Percentiles rank a stretch among this genome's conserved stretches.
Evolutionary conservation across 2,888 invertebrate species (phyloP).

Genomic region (Trisateles emortualis): DNA sequence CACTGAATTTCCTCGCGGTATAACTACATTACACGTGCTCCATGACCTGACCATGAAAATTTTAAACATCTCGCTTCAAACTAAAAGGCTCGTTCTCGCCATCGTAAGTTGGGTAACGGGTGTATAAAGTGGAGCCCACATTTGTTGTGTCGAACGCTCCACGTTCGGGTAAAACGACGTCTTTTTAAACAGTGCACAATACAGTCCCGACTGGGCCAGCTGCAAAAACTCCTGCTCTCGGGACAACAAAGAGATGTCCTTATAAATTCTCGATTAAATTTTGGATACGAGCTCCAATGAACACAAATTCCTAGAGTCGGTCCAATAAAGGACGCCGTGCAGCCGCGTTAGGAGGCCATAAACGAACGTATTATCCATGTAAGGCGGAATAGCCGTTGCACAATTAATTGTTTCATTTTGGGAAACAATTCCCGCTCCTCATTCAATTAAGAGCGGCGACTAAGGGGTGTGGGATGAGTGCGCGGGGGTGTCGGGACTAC

Average conservation of each 20-base stretch:
- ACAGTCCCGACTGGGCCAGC: constrained; percentile 69
- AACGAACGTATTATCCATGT: constrained; percentile 87
- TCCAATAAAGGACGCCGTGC: constrained; percentile 86
- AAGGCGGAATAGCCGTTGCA: constrained; percentile 87
- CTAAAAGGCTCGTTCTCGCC: constrained; percentile 63
- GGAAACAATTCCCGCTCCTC: constrained; percentile 88
- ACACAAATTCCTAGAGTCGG: constrained; percentile 86
- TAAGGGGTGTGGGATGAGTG: constrained; percentile 65
- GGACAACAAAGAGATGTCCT: constrained; percentile 79
- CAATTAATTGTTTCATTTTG: constrained; percentile 88
- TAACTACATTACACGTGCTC: constrained; percentile 80
- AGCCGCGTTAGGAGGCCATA: constrained; percentile 87
- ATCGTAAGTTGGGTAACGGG: constrained; percentile 50
- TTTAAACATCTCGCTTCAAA: constrained; percentile 76
- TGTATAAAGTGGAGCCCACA: constrained; percentile 50
- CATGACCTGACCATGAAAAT: constrained; percentile 84
- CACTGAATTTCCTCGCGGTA: constrained; percentile 74
- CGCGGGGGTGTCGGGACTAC: constrained; percentile 55
- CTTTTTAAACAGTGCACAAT: constrained; percentile 70
- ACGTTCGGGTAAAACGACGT: constrained; percentile 62
- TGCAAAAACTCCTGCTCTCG: constrained; percentile 72
- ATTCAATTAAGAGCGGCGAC: constrained; percentile 87
- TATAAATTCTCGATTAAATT: constrained; percentile 85
- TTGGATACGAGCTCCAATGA: constrained; percentile 85
- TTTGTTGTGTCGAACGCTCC: constrained; percentile 56